Evolutionary conservation across 2,797 vertebrate species (phyloP).

Genomic region (Cichlasoma orientale): DNA sequence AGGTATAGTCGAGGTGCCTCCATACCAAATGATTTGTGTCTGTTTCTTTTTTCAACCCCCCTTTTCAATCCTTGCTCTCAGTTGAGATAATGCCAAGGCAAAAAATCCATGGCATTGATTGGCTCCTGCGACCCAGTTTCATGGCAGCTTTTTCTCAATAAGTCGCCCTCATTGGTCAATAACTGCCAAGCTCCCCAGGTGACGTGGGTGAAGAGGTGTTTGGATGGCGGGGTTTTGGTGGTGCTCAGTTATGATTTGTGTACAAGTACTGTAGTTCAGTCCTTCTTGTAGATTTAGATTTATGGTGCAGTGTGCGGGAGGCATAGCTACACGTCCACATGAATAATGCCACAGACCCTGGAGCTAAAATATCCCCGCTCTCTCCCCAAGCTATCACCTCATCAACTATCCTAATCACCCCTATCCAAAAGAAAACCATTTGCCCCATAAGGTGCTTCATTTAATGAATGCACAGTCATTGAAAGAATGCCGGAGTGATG

Average conservation of each 20-base stretch:
- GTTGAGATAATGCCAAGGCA: slow-evolving; percentile 76
- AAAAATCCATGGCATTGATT: slow-evolving; percentile 83
- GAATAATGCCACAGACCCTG: slow-evolving; percentile 59
- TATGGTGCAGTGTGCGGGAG: slow-evolving; percentile 56
- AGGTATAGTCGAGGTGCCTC: slow-evolving; percentile 56
- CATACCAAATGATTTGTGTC: slow-evolving; percentile 69
- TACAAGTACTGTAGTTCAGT: slow-evolving; percentile 39
- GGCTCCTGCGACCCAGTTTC: slow-evolving; percentile 78
- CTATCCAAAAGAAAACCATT: slow-evolving; percentile 63
- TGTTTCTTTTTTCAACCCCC: slow-evolving; percentile 42
- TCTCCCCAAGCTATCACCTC: slow-evolving; percentile 59
- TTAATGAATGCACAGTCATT: slow-evolving; percentile 60
- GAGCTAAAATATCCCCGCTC: slow-evolving; percentile 42
- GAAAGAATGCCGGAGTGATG: slow-evolving; percentile 48
- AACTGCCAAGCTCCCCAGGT: slow-evolving; percentile 70
- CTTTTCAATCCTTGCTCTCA: slow-evolving; percentile 23
- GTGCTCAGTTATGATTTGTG: slow-evolving; percentile 56
- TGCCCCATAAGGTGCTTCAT: slow-evolving; percentile 51
- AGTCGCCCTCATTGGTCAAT: slow-evolving; percentile 76
- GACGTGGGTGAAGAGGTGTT: slow-evolving; percentile 55
- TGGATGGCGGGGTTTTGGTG: slow-evolving; percentile 5
- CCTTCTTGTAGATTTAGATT: slow-evolving; percentile 57
- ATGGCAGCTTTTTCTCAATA: slow-evolving; percentile 82
- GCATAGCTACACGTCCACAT: slow-evolving; percentile 54
- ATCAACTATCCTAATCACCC: slow-evolving; percentile 74